These are phyloP conservation scores for Sitobion miscanthi DNA, from an alignment of 1,140 invertebrate genomes.

Conservation along the genomic window DNA sequence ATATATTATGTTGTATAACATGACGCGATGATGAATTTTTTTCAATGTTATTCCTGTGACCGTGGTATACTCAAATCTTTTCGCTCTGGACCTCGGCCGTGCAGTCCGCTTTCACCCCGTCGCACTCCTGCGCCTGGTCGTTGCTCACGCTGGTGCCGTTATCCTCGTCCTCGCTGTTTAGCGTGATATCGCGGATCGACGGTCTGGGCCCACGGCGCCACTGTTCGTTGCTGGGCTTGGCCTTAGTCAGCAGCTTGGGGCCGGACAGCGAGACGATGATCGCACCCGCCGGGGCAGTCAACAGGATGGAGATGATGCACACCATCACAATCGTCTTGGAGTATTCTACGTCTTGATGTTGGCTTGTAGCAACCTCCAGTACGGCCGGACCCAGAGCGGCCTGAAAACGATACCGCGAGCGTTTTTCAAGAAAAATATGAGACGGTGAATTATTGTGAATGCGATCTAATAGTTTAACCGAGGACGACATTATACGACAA, in stretches of 20 bases:
- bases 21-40: neutral
- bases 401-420: conserved; percentile 63
- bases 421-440: neutral
- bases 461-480: neutral
- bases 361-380: conserved; percentile 70
- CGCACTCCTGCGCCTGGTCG: conserved; percentile 48
- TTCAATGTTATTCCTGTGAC: neutral
- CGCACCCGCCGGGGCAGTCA: conserved; percentile 89
- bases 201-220: conserved; percentile 78
- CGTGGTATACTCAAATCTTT: neutral
- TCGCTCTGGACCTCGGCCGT: neutral
- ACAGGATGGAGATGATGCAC: conserved; percentile 86
- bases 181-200: conserved; percentile 82
- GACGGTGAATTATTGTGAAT: neutral
- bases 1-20: neutral
- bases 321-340: conserved; percentile 73
- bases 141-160: conserved; percentile 65
- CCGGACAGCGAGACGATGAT: conserved; percentile 84
- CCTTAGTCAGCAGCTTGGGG: conserved; percentile 75
- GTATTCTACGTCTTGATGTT: conserved; percentile 63
- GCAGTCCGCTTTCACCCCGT: neutral
- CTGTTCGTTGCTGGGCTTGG: conserved; percentile 64
- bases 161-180: conserved; percentile 72
- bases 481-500: neutral
- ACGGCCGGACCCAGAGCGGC: conserved; percentile 82